Evolutionary conservation across 2,888 invertebrate species (phyloP).

Genomic region (Phyto melanocephala): DNA sequence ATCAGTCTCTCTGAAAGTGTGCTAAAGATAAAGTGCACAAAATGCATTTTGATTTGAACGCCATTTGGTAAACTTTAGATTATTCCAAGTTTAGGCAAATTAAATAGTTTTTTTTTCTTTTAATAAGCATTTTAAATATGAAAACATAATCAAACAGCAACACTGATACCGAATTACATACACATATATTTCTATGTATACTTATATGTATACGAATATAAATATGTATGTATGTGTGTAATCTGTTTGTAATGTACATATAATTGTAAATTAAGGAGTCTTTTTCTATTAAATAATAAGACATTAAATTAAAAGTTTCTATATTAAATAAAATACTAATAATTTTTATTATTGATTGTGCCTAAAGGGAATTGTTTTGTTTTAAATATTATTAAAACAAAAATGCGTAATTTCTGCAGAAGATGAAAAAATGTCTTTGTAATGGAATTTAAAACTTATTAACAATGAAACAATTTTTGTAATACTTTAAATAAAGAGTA

Average conservation of each 20-base stretch:
- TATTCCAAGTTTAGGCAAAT: too few species aligned
- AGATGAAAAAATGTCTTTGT: conserved; percentile 9
- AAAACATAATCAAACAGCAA: too few species aligned
- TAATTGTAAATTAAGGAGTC: conserved; percentile 7
- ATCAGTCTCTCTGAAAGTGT: too few species aligned
- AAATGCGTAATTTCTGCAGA: neutral
- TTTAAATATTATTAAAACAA: too few species aligned
- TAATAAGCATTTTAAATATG: too few species aligned
- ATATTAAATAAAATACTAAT: neutral
- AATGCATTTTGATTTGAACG: too few species aligned
- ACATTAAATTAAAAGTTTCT: neutral
- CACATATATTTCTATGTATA: too few species aligned
- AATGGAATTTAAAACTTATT: neutral
- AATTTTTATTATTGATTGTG: neutral
- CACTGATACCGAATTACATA: too few species aligned
- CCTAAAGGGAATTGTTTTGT: neutral
- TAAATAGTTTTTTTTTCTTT: too few species aligned
- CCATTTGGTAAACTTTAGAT: too few species aligned
- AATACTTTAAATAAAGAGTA: too few species aligned
- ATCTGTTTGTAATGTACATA: neutral
- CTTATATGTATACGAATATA: neutral
- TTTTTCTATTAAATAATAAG: neutral
- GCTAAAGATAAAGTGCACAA: too few species aligned
- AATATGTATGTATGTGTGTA: neutral
- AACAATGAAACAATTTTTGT: neutral